phyloP scores from a whole-genome alignment of 2,888 invertebrate genomes.

The Caenorhabditis sulstoni region DNA sequence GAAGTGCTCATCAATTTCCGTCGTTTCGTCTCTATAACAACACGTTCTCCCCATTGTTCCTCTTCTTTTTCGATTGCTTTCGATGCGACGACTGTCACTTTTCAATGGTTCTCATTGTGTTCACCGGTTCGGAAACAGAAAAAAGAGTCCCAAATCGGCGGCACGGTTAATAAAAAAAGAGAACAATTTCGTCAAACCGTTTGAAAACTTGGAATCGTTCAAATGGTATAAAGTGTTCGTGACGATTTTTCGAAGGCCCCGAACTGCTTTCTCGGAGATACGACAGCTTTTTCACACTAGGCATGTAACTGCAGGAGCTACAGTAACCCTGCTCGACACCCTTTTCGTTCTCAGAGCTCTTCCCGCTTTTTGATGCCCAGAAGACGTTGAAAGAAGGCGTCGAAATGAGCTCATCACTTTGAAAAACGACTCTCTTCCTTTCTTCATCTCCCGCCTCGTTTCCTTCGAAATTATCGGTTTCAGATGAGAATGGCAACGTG shows the following conservation, averaged over 20 bases:
- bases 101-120: not conserved
- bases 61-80: not conserved
- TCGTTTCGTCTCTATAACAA: slow-evolving; percentile 35
- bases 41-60: not conserved
- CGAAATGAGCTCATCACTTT: slow-evolving; percentile 16
- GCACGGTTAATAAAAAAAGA: too few relatives aligned
- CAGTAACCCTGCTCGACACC: not conserved
- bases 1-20: slow-evolving; percentile 36
- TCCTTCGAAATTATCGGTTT: not conserved
- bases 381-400: not conserved
- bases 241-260: too few relatives aligned
- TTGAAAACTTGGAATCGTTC: too few relatives aligned
- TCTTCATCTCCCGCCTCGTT: not conserved
- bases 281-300: too few relatives aligned
- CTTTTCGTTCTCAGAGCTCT: not conserved
- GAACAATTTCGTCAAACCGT: too few relatives aligned
- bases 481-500: slow-evolving; percentile 41
- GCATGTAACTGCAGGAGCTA: too few relatives aligned
- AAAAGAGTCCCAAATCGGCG: too few relatives aligned
- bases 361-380: not conserved
- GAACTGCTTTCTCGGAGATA: too few relatives aligned
- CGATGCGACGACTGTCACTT: not conserved
- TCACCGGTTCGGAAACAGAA: too few relatives aligned
- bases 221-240: too few relatives aligned
- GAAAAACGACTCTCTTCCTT: slow-evolving; percentile 8